Percentiles rank a stretch among this genome's conserved stretches.
phyloP scores from a whole-genome alignment of 2,888 invertebrate genomes.

The Scaptomyza caliginosa region DNA sequence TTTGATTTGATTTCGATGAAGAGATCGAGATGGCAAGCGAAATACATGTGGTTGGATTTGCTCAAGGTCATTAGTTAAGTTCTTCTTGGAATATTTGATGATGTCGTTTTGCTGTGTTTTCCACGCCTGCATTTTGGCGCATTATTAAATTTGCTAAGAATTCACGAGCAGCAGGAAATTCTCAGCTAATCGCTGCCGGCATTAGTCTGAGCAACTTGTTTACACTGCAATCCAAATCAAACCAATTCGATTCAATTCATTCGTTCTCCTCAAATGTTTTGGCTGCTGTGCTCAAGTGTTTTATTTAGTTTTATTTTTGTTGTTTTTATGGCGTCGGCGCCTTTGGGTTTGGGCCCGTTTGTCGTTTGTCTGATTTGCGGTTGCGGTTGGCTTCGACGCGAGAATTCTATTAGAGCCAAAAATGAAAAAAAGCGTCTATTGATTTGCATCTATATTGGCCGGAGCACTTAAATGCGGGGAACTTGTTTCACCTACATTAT shows the following conservation, averaged over 20 bases:
- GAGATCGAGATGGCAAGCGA: not conserved
- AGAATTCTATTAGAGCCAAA: conserved; percentile 66
- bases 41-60: conserved; percentile 7
- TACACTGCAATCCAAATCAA: conserved; percentile 33
- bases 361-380: conserved; percentile 68
- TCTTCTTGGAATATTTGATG: conserved; percentile 53
- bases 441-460: conserved; percentile 70
- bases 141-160: conserved; percentile 52
- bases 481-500: conserved; percentile 75
- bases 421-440: conserved; percentile 54
- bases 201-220: conserved; percentile 60
- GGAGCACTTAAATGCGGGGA: conserved; percentile 60
- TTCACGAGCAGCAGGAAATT: conserved; percentile 65
- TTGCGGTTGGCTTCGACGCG: conserved; percentile 43
- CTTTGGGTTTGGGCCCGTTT: conserved; percentile 55
- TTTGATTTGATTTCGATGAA: conserved; percentile 19
- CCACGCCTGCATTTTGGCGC: conserved; percentile 43
- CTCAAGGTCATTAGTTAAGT: conserved; percentile 48
- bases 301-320: conserved; percentile 8
- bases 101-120: not conserved
- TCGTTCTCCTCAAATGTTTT: conserved; percentile 10
- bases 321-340: conserved; percentile 54
- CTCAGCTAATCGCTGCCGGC: conserved; percentile 52
- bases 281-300: conserved; percentile 39
- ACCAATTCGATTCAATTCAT: conserved; percentile 4